Evolutionary conservation across 2,888 invertebrate genomes (phyloP), one percentile per base, ranked within the genome.

Genomic region (Synanthedon andrenaeformis): DNA sequence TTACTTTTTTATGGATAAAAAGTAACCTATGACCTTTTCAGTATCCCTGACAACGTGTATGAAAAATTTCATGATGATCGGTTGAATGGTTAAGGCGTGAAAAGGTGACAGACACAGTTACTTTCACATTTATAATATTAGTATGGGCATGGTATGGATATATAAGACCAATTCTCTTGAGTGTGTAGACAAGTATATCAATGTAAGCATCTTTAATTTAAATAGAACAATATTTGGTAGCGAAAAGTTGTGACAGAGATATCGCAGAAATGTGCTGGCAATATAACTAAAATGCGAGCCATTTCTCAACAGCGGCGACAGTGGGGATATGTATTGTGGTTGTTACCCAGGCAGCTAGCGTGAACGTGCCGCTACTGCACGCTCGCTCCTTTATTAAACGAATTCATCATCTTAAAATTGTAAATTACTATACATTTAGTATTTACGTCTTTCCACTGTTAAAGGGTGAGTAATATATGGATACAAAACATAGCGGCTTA

Each of bases 341-440:
- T 13, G 45, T 14, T 13, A 45, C 12, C 13, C 49, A 12, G 51
- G 49, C 49, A 49, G 41, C 35, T n/a, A 41, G 13, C 19, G 49
- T 54, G 62, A 58, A 63, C 70, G 67, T 72, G 72, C 66, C 58
- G 42, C 57, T 54, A 64, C 66, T 59, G 57, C 56, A 55, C 56
- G 53, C 55, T 57, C 67, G 63, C 10, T 35, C 35, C 35, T 64
- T 75, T 75, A 77, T 77, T 76, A 74, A 73, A 77, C 69, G 65
- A 70, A 76, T 78, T 69, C 67, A 75, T 76, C 77, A 78, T 64
- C 59, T 55, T 54, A 55, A 57, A 62, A 53, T 17, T 49, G 28
- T 49, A 53, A 53, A 52, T 45, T 13, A 14, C 45, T 45, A 12
- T n/a, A 45, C 13, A 45, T 45, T 45, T 13, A 45, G 45, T 14